These are phyloP conservation scores for Armadillidium nasatum DNA, from an alignment of 1,140 invertebrate species.

Conservation along the genomic window DNA sequence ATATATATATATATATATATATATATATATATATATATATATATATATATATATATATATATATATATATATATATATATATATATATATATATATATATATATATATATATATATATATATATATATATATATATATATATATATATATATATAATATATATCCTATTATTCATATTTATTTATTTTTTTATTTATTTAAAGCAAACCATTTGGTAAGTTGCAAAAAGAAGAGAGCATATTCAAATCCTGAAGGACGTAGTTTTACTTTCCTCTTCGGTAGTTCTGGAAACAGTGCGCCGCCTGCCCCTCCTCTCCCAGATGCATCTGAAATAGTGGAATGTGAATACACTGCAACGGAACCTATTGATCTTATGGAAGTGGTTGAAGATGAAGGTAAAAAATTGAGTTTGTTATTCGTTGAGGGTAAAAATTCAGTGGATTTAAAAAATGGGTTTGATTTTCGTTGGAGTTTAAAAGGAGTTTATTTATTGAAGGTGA, in stretches of 20 bases:
- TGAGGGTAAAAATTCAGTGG: background rate
- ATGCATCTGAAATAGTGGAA: background rate
- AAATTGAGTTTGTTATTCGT: background rate
- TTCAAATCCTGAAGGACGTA: background rate
- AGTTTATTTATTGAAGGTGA: background rate
- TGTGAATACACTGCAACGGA: background rate
- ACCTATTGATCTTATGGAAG: background rate
- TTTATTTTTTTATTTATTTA: background rate
- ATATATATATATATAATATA: background rate
- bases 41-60: background rate
- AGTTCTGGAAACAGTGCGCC: background rate
- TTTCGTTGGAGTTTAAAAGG: background rate
- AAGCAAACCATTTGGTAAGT: background rate
- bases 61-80: background rate
- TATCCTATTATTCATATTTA: background rate
- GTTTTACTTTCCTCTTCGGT: background rate
- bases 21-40: background rate
- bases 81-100: background rate
- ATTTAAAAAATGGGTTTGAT: background rate
- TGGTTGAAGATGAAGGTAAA: background rate
- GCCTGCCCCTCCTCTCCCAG: background rate
- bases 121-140: background rate
- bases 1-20: background rate
- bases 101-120: background rate
- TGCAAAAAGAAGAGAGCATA: conserved; percentile 1